Percentiles rank a stretch among this genome's conserved stretches.
Evolutionary conservation across 2,113 vertebrate species (phyloP).

Genomic region (Phyllostomus hastatus): DNA sequence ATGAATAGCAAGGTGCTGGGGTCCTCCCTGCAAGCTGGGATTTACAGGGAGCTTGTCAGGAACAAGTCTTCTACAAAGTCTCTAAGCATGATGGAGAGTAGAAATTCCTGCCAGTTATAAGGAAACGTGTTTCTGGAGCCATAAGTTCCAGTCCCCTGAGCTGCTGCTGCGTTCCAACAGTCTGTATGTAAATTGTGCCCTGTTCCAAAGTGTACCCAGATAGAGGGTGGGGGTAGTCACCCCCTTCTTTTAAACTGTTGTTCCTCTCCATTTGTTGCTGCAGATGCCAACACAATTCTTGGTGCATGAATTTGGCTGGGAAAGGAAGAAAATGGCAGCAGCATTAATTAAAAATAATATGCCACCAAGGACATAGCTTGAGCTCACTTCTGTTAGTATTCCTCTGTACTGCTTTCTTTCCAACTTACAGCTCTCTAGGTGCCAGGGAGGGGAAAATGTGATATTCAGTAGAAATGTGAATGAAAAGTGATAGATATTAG

Average conservation of each 20-base stretch:
- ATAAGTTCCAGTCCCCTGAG: background rate
- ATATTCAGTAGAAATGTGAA: background rate
- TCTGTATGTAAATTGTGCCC: background rate
- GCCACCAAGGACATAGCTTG: background rate
- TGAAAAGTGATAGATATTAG: background rate
- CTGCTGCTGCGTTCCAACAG: background rate
- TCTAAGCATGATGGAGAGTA: background rate
- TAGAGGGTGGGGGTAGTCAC: background rate
- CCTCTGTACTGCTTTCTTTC: background rate
- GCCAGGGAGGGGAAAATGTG: background rate
- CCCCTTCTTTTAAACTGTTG: background rate
- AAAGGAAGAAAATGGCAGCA: constrained; percentile 24
- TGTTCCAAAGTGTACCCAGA: background rate
- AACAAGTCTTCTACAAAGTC: background rate
- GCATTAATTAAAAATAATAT: constrained; percentile 60
- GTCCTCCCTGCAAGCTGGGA: background rate
- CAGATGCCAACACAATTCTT: constrained; percentile 31
- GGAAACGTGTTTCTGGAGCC: background rate
- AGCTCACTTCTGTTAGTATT: background rate
- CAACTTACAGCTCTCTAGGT: background rate
- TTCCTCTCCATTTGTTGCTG: constrained; percentile 51
- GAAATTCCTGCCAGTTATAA: background rate
- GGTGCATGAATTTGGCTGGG: constrained; percentile 24
- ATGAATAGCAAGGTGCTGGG: background rate
- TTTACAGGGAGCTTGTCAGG: background rate